Evolutionary conservation across 2,113 vertebrate genomes (phyloP).

Genomic region (Ameiurus melas): DNA sequence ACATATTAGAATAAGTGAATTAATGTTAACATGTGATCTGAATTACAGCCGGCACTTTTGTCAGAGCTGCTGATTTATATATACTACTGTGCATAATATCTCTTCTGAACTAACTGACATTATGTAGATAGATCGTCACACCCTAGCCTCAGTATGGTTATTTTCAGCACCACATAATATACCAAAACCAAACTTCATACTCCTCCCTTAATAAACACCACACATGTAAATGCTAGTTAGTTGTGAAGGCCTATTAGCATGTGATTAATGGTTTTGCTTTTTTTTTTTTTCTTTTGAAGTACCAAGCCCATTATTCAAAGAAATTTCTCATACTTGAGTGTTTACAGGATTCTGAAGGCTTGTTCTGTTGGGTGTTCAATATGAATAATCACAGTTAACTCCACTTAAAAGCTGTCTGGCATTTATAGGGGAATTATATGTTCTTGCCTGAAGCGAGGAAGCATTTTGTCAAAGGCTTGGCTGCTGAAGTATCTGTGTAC

Average conservation of each 20-base stretch:
- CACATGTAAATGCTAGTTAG: background rate
- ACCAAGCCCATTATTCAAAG: background rate
- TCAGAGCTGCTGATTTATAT: background rate
- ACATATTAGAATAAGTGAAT: background rate
- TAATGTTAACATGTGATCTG: background rate
- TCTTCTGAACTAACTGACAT: background rate
- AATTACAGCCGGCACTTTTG: background rate
- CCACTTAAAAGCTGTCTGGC: slow-evolving; percentile 1
- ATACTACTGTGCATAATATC: background rate
- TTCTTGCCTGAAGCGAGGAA: slow-evolving; percentile 18
- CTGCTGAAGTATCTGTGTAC: background rate
- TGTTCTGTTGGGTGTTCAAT: background rate
- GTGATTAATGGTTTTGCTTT: background rate
- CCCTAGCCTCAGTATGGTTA: background rate
- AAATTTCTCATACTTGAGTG: background rate
- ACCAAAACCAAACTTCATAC: background rate
- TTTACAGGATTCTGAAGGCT: slow-evolving; percentile 5
- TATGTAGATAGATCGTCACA: background rate
- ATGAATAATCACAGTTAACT: slow-evolving; percentile 32
- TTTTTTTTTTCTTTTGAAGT: background rate
- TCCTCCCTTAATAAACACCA: slow-evolving; percentile 3
- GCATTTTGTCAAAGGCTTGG: background rate
- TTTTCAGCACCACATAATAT: background rate
- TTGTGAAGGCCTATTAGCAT: background rate
- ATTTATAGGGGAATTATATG: slow-evolving; percentile 25